Evolutionary conservation across 2,113 vertebrate species (phyloP).

Genomic region (Pelmatolapia mariae): DNA sequence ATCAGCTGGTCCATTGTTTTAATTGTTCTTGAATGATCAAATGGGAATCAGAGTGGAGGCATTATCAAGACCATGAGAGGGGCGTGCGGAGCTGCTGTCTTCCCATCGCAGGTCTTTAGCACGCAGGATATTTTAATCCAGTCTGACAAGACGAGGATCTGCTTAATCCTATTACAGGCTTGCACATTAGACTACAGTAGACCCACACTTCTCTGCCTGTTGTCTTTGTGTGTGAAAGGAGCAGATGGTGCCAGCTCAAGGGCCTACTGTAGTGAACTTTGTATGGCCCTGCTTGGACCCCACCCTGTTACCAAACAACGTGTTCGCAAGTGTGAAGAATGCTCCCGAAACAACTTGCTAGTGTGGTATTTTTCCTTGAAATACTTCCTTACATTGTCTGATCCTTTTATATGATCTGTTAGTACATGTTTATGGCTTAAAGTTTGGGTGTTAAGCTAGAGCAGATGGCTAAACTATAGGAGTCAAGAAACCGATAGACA

Average conservation of each 20-base stretch:
- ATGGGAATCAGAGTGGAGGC: constrained; percentile 45
- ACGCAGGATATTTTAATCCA: constrained; percentile 67
- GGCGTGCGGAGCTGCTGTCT: constrained; percentile 28
- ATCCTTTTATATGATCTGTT: not conserved
- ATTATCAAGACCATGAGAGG: constrained; percentile 41
- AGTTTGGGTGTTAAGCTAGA: not conserved
- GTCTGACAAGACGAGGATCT: constrained; percentile 66
- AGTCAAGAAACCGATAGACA: not conserved
- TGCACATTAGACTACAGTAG: constrained; percentile 66
- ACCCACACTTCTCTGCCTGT: constrained; percentile 37
- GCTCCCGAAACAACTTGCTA: not conserved
- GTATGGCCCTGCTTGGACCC: constrained; percentile 10
- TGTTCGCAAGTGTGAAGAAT: constrained; percentile 3
- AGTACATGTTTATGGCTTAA: not conserved
- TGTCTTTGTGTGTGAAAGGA: constrained; percentile 49
- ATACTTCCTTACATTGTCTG: not conserved
- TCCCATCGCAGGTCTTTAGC: constrained; percentile 49
- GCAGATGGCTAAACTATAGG: constrained; percentile 32
- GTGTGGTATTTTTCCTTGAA: not conserved
- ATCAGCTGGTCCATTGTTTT: constrained; percentile 38
- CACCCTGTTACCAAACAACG: constrained; percentile 17
- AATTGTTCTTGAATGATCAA: constrained; percentile 50
- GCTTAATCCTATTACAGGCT: constrained; percentile 73
- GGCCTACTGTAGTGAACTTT: constrained; percentile 47
- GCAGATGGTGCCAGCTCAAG: constrained; percentile 52